Evolutionary conservation across 2,888 invertebrate species (phyloP), one percentile per base, ranked within the genome.

Genomic region (Phengaris alcon): DNA sequence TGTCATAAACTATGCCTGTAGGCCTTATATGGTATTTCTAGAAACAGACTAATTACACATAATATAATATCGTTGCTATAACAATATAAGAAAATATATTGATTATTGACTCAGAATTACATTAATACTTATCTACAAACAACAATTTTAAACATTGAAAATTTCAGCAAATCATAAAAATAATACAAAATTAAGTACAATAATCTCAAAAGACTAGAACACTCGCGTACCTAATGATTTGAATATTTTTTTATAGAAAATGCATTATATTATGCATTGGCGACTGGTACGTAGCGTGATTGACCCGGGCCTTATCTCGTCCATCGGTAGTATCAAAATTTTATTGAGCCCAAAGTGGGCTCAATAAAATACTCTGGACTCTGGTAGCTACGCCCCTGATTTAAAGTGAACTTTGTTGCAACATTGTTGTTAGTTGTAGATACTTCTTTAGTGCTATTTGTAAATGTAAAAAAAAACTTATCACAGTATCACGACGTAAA

Each of bases 131-230:
- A 64, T 44, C 64, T 64, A 64, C 64, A 35, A 35, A 64, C 64
- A 64, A 44, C 64, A 64, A 2, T 35, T 64, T 35, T 64, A 52
- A 52, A 64, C 6, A 35, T 64, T 35, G 1, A 35, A 64, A 13
- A 7, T 2, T 64, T 64, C 12, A 12, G 12, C 7, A 12, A 54
- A 54, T 46, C 44, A 13, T 73, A 77, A 78, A 75, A 75, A 78
- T 79, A 80, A 79, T 10, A 82, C 77, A 79, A 80, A 80, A 82
- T 79, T 83, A 84, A 82, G 78, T 83, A 85, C 81, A 82, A 84
- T 78, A 89, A 91, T 90, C 87, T 91, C 88, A 87, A 88, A 88
- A 86, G 92, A 92, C 92, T 91, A 92, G 92, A 91, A 84, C 84
- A 83, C 81, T 84, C 82, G 81, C 88, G 90, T n/a, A 46, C n/a